phyloP scores from a whole-genome alignment of 1,140 invertebrate genomes.

The Rhynchophorus ferrugineus region DNA sequence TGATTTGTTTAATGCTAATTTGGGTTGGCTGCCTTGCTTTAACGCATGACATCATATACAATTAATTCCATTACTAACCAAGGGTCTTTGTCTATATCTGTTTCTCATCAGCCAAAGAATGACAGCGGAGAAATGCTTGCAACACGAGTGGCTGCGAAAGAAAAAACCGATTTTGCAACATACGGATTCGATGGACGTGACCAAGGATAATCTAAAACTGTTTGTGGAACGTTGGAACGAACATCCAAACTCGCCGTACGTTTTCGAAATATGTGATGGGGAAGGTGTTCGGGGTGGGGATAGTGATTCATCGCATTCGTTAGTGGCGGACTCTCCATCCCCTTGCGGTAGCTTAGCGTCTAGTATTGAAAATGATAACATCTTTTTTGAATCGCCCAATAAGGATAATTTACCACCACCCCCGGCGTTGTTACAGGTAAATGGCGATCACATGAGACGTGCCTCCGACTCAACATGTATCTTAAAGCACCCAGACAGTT shows the following conservation, averaged over 20 bases:
- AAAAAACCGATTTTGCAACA: conserved; percentile 29
- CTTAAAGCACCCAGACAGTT: conserved; percentile 47
- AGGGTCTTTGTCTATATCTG: conserved; percentile 42
- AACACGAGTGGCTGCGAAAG: conserved; percentile 62
- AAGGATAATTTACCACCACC: conserved; percentile 12
- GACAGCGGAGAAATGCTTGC: conserved; percentile 63
- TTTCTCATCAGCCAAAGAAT: conserved; percentile 57
- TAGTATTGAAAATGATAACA: conserved; percentile 39
- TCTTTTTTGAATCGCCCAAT: conserved; percentile 18
- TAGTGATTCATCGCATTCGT: conserved; percentile 41
- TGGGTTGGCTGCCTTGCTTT: conserved; percentile 30
- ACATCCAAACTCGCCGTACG: conserved; percentile 75
- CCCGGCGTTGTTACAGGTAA: conserved; percentile 7
- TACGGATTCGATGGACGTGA: conserved; percentile 58
- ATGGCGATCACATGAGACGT: conserved; percentile 46
- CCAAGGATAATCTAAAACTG: conserved; percentile 76
- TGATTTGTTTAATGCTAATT: conserved; percentile 24
- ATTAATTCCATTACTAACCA: conserved; percentile 28
- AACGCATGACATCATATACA: conserved; percentile 10
- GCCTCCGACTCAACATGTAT: conserved; percentile 67
- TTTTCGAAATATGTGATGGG: conserved; percentile 57
- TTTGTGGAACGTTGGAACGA: conserved; percentile 85
- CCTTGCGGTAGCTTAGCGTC: conserved; percentile 64
- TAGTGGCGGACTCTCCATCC: conserved; percentile 63
- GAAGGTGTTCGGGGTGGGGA: conserved; percentile 14